phyloP scores from a whole-genome alignment of 2,113 vertebrate species.

The Cottus gobio region DNA sequence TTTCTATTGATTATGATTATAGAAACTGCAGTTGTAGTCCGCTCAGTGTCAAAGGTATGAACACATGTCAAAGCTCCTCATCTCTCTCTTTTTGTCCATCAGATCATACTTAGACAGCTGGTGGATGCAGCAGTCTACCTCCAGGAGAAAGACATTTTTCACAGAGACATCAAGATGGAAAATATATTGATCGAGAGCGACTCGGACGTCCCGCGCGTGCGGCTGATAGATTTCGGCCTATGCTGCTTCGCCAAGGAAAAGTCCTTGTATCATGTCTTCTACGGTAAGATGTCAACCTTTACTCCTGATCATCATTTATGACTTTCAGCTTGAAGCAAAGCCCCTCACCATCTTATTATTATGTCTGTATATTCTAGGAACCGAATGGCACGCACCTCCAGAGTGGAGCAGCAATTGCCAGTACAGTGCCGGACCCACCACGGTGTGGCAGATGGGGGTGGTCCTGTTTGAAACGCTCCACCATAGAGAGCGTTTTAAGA shows the following conservation, averaged over 20 bases:
- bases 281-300: background rate
- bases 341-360: too few relatives aligned
- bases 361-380: too few relatives aligned
- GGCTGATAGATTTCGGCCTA: slow-evolving; percentile 32
- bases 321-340: too few relatives aligned
- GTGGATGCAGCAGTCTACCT: background rate
- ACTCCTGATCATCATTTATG: too few relatives aligned
- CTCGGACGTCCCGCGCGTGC: background rate
- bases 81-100: background rate
- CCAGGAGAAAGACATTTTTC: background rate
- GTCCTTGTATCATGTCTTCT: background rate
- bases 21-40: too few relatives aligned
- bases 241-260: slow-evolving; percentile 9
- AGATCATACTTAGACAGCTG: slow-evolving; percentile 35
- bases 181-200: slow-evolving; percentile 23
- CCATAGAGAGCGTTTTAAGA: too few relatives aligned
- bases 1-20: too few relatives aligned
- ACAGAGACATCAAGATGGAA: slow-evolving; percentile 27
- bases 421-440: too few relatives aligned
- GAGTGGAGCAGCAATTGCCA: too few relatives aligned
- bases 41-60: background rate
- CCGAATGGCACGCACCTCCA: too few relatives aligned
- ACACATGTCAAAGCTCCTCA: background rate
- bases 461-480: too few relatives aligned
- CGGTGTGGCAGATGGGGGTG: too few relatives aligned